Evolutionary conservation across 2,113 vertebrate species (phyloP), one percentile per base, ranked within the genome.

Genomic region (Lontra canadensis): DNA sequence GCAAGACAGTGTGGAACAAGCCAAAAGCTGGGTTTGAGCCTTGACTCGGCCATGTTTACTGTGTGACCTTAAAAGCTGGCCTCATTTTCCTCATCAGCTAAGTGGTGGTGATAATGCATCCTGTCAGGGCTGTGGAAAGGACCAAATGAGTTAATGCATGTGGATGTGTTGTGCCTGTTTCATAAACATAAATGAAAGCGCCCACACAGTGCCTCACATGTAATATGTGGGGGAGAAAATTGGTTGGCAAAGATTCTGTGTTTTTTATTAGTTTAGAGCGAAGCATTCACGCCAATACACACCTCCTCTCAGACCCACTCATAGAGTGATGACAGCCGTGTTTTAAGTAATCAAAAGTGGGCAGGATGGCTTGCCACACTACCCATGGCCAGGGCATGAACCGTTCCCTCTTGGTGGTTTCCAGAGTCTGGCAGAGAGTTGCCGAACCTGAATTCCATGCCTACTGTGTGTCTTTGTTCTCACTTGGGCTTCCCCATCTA

Each of bases 231-330:
- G 90, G 92, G 94, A 84, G 76, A 86, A 74, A 65, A 74, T 87
- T 11, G 29, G 47, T 82, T 96, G 93, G 93, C 95, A 88, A n/a
- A 42, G 76, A 73, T 65, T 87, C 34, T 89, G 2, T 96, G 85
- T 90, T 95, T 96, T 95, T 89, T 96, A 90, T 95, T 96, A 96
- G 95, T 93, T 93, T 96, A 87, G 92, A 94, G 85, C 29, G 17
- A 69, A 90, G 63, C 49, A n/a, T 7, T 20, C 55, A 81, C 18
- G 34, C 82, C 69, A 25, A 87, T 34, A 63, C 63, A 86, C 39
- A 59, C 65, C 78, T 29, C 67, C 42, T 52, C n/a, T 55, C 18
- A 1, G 47, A 67, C 31, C 55, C 92, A 88, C 79, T 95, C 29
- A 20, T 13, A 6, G 82, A 44, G 55, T 25, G 95, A 88, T 88